phyloP scores from a whole-genome alignment of 2,888 invertebrate species.

The Alsophila aescularia region DNA sequence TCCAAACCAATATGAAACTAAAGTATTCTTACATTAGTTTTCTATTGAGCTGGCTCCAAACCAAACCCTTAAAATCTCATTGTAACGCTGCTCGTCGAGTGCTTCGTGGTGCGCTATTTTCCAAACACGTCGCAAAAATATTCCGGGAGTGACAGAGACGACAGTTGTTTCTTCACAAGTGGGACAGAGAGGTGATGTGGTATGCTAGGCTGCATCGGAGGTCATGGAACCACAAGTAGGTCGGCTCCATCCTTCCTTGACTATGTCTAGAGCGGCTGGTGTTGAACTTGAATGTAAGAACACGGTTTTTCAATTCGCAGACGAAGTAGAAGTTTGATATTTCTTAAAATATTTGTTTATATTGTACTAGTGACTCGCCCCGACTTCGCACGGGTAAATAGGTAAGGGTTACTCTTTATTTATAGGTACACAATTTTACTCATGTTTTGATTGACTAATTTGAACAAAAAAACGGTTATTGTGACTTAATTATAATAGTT shows the following conservation, averaged over 20 bases:
- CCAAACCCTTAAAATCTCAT: slow-evolving; percentile 58
- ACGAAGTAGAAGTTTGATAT: not conserved
- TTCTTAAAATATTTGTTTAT: not conserved
- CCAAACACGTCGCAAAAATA: slow-evolving; percentile 80
- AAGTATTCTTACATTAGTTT: too few relatives aligned
- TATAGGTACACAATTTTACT: not conserved
- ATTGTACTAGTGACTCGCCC: too few relatives aligned
- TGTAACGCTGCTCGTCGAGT: slow-evolving; percentile 62
- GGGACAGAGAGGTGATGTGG: slow-evolving; percentile 54
- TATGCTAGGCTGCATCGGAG: slow-evolving; percentile 77
- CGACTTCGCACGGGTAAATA: too few relatives aligned
- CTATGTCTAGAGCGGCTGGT: slow-evolving; percentile 61
- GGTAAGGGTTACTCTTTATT: not conserved
- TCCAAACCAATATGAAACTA: too few relatives aligned
- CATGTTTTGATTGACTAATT: too few relatives aligned
- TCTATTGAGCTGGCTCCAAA: slow-evolving; percentile 36
- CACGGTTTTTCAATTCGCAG: slow-evolving; percentile 68
- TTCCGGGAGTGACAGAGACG: slow-evolving; percentile 76
- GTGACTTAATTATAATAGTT: too few relatives aligned
- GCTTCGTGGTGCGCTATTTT: slow-evolving; percentile 61
- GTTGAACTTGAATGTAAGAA: slow-evolving; percentile 81
- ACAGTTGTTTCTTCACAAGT: slow-evolving; percentile 33
- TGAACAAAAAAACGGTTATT: too few relatives aligned
- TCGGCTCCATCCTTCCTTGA: slow-evolving; percentile 80
- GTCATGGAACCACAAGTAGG: slow-evolving; percentile 84